A percentile compares a stretch with the other conserved stretches of the same genome.
phyloP scores from a whole-genome alignment of 2,797 vertebrate genomes.

The Ataeniobius toweri region DNA sequence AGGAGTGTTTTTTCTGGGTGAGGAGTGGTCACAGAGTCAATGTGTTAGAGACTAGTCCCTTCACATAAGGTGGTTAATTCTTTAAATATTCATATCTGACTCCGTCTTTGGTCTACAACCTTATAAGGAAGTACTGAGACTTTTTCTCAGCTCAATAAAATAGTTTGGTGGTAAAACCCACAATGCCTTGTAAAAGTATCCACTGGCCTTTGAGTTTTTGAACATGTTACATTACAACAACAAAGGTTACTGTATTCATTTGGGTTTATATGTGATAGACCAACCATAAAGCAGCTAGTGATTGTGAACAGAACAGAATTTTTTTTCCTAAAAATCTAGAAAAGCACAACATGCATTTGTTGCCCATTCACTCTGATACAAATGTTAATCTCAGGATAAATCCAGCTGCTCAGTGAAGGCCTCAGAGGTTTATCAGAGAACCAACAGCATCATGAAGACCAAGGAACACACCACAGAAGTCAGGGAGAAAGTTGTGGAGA shows the following conservation, averaged over 20 bases:
- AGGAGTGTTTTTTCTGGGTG: conserved; percentile 54
- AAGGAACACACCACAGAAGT: not conserved
- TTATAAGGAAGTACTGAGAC: conserved; percentile 37
- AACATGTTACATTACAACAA: not conserved
- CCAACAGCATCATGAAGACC: not conserved
- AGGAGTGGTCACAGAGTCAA: conserved; percentile 64
- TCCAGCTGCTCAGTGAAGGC: not conserved
- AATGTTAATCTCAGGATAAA: not conserved
- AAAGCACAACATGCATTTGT: no score
- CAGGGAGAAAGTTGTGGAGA: not conserved
- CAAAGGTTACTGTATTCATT: not conserved
- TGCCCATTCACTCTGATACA: no score
- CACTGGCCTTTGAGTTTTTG: not conserved
- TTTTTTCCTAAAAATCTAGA: no score
- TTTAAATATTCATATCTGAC: conserved; percentile 39
- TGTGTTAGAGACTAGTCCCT: conserved; percentile 30
- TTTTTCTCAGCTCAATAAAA: conserved; percentile 48
- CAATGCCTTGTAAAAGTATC: no score
- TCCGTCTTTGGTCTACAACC: conserved; percentile 20
- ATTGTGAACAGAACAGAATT: not conserved
- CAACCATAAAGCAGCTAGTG: not conserved
- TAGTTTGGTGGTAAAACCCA: conserved; percentile 31
- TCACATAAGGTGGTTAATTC: conserved; percentile 26
- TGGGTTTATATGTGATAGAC: not conserved
- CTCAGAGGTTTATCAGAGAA: not conserved